A percentile compares a stretch with the other conserved stretches of the same genome.
Conservation (phyloP, 2,797 vertebrate species). For the Pelobates cultripes region DNA sequence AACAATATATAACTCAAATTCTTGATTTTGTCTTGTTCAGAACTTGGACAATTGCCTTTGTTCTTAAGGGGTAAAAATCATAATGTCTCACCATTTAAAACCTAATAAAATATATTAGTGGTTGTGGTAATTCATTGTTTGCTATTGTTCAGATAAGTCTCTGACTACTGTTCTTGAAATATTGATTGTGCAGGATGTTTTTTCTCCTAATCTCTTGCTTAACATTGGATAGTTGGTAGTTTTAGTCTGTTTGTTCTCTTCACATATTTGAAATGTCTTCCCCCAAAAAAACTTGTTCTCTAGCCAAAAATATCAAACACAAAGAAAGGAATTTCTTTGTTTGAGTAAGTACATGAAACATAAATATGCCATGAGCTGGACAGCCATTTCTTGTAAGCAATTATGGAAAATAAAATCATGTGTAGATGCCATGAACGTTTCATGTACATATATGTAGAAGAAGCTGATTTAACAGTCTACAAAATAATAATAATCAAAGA, state of each 20-base stretch:
- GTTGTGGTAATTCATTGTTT: no score
- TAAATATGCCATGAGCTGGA: not conserved
- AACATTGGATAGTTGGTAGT: constrained; percentile 24
- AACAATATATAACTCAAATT: no score
- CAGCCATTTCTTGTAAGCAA: not conserved
- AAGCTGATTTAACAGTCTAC: no score
- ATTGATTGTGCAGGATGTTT: not conserved
- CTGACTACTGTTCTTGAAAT: no score
- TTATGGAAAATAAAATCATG: not conserved
- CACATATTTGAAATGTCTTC: constrained; percentile 46
- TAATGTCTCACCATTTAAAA: no score
- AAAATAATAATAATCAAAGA: no score
- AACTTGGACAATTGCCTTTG: no score
- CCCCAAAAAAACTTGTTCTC: constrained; percentile 8
- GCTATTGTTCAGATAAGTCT: no score
- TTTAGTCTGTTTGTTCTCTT: constrained; percentile 39
- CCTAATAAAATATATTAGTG: no score
- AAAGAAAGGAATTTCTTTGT: constrained; percentile 35
- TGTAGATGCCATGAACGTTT: not conserved
- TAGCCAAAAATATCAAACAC: constrained; percentile 33
- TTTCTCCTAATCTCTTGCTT: constrained; percentile 19
- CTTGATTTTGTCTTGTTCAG: no score
- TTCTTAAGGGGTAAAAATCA: no score
- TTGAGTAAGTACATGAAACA: constrained; percentile 25
- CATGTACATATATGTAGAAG: no score